Conservation (phyloP, 1,140 invertebrate genomes). For the Harpegnathos saltator region DNA sequence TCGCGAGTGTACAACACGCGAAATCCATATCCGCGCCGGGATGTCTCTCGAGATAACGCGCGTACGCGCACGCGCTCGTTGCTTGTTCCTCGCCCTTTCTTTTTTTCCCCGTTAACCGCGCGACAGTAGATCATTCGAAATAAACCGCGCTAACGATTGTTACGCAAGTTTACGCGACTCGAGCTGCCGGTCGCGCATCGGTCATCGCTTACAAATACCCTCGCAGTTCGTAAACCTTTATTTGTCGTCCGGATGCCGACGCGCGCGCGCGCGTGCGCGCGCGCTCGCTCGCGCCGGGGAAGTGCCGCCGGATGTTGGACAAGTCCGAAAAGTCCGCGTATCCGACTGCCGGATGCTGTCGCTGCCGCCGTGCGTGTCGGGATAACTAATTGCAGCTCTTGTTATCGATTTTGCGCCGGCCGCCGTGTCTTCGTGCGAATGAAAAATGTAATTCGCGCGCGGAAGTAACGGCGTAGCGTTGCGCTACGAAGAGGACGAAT, state of each 20-base stretch:
- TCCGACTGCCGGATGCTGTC: conserved; percentile 71
- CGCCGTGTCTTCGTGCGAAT: conserved; percentile 61
- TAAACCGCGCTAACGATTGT: conserved; percentile 47
- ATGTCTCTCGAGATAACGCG: not conserved
- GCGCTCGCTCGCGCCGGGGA: too few species aligned
- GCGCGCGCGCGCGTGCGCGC: too few species aligned
- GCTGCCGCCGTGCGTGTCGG: conserved; percentile 64
- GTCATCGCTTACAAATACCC: conserved; percentile 50
- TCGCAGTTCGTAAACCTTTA: conserved; percentile 30
- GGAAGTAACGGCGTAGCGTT: not conserved
- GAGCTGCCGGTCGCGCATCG: not conserved
- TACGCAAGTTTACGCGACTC: conserved; percentile 49
- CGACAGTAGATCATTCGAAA: conserved; percentile 49
- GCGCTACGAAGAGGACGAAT: not conserved
- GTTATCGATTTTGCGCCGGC: conserved; percentile 66
- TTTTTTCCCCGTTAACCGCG: conserved; percentile 25
- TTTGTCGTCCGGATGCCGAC: conserved; percentile 50
- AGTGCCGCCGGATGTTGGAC: conserved; percentile 66
- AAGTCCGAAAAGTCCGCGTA: conserved; percentile 70
- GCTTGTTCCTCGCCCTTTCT: not conserved
- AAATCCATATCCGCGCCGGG: conserved; percentile 8
- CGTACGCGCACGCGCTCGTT: not conserved
- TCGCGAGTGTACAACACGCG: too few species aligned
- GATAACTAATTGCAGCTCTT: conserved; percentile 67
- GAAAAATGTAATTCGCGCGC: conserved; percentile 3